These are phyloP conservation scores for Bhutanitis thaidina DNA, from an alignment of 2,888 invertebrate genomes.

Conservation along the genomic window DNA sequence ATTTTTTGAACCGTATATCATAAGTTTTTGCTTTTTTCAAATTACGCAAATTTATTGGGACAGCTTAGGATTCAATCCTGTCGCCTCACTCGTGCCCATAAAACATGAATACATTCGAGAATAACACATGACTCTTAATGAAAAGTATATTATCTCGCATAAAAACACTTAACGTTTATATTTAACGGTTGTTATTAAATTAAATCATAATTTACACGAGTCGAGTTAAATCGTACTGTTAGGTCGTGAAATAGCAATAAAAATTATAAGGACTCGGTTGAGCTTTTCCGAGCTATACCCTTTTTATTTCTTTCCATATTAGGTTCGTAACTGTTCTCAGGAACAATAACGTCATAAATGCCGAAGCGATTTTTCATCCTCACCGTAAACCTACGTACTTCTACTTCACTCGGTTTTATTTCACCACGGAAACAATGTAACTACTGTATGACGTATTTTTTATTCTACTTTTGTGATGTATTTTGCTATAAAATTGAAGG, in stretches of 20 bases:
- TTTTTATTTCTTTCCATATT: conserved; percentile 51
- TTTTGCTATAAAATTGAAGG: conserved; percentile 3
- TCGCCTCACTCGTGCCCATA: conserved; percentile 44
- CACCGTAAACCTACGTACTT: conserved; percentile 50
- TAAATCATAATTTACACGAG: conserved; percentile 75
- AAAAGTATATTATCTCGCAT: conserved; percentile 74
- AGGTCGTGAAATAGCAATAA: conserved; percentile 69
- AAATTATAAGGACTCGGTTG: conserved; percentile 65
- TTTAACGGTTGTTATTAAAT: conserved; percentile 71
- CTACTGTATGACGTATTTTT: conserved; percentile 27
- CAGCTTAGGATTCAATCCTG: conserved; percentile 42
- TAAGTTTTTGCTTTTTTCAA: neutral
- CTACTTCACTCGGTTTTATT: conserved; percentile 38
- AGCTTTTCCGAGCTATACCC: conserved; percentile 44
- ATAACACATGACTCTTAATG: conserved; percentile 68
- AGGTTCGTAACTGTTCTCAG: conserved; percentile 40
- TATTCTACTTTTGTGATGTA: conserved; percentile 15
- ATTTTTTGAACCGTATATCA: neutral
- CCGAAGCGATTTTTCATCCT: conserved; percentile 59
- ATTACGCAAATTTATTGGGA: conserved; percentile 2
- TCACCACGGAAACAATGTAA: conserved; percentile 45
- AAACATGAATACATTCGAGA: conserved; percentile 57
- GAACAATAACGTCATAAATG: conserved; percentile 63
- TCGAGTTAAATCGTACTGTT: conserved; percentile 67
- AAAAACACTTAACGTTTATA: conserved; percentile 72